Conservation (phyloP, 35 echinoderm and acorn worm genomes). For the Hemicentrotus pulcherrimus region DNA sequence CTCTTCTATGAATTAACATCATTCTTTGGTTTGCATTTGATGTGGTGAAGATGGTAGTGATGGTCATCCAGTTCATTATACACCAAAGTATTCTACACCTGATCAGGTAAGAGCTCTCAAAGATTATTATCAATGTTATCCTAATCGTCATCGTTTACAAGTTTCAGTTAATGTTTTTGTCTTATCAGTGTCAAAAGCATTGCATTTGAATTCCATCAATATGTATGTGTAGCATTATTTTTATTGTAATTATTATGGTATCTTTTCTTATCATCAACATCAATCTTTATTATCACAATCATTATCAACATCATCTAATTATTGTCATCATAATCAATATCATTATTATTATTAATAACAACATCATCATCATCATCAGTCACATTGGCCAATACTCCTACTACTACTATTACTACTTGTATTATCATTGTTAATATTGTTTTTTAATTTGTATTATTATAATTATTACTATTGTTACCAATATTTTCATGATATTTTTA, state of each 20-base stretch:
- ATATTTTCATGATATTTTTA: neutral
- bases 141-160: too few species aligned
- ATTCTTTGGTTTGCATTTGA: too few species aligned
- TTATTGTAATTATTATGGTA: too few species aligned
- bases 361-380: neutral
- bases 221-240: too few species aligned
- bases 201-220: too few species aligned
- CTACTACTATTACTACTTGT: neutral
- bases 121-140: neutral
- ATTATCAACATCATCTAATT: neutral
- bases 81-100: conserved; percentile 52
- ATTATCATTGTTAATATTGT: too few species aligned
- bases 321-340: neutral
- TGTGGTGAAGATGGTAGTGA: neutral
- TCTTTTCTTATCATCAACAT: too few species aligned
- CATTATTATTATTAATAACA: neutral
- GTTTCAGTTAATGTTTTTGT: neutral
- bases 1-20: neutral
- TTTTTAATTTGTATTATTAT: neutral
- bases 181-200: neutral
- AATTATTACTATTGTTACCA: neutral
- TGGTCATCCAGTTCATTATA: conserved; percentile 55
- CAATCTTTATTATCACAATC: neutral
- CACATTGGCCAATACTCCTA: neutral
- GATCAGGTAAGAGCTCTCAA: conserved; percentile 55